Base-by-base conservation (phyloP, 53 echinoderm and acorn worm species). In the Paracentrotus lividus region DNA sequence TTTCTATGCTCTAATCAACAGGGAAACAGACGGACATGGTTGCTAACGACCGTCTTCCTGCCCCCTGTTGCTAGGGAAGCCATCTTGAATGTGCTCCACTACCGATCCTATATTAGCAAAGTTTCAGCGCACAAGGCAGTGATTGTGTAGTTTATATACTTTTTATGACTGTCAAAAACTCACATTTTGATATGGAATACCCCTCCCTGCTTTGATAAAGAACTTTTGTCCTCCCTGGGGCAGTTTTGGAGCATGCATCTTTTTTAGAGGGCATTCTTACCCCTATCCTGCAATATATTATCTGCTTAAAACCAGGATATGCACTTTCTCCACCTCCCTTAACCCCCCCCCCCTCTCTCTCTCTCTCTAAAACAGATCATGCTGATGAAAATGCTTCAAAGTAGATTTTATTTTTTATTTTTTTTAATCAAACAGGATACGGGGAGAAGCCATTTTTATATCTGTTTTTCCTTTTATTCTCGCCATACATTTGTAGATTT, bases 51-150 rank as follows among this genome's bases (percentile, higher is more conserved):
- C 86, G 8, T 86, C 86, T 86, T 86, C 86, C 86, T 86, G 86
- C 86, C 86, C 86, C 86, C 86, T 1, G 86, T 86, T 86, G 86
- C 86, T 86, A 86, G 86, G 86, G 86, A 86, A 86, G 86, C 86
- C 86, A 86, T 86, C 36, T 86, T 86, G 86, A 86, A 86, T 86
- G 86, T 86, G 34, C 56, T 86, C 18, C 56, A 7, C 86, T 55
- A 29, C 31, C 31, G 42, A 42, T 42, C 23, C 77, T 7, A 42
- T 77, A 3, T 0, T n/a, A n/a, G n/a, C n/a, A n/a, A n/a, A n/a
- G n/a, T n/a, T n/a, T n/a, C n/a, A n/a, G n/a, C n/a, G n/a, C n/a
- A n/a, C n/a, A n/a, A n/a, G n/a, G n/a, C n/a, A n/a, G n/a, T n/a
- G n/a, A n/a, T n/a, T n/a, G n/a, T n/a, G n/a, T 20, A 69, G 69